phyloP scores from a whole-genome alignment of 2,113 vertebrate species.

The Macaca nemestrina region DNA sequence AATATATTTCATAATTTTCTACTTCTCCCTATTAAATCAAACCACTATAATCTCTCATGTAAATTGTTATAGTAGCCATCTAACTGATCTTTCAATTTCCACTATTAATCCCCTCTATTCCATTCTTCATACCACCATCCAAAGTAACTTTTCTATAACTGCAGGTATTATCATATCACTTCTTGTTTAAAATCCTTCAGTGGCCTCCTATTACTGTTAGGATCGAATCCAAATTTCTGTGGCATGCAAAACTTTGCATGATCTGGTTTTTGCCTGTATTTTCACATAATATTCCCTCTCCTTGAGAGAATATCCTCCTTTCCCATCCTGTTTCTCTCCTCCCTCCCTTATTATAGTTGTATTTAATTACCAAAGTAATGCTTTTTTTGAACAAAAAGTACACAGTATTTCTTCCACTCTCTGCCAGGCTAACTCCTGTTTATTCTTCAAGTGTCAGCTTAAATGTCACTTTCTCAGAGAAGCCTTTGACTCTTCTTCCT shows the following conservation, averaged over 20 bases:
- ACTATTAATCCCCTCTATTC: not conserved
- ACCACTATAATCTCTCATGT: not conserved
- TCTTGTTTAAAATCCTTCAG: not conserved
- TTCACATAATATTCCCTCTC: not conserved
- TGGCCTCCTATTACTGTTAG: not conserved
- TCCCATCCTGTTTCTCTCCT: not conserved
- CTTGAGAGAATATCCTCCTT: not conserved
- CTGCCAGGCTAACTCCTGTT: not conserved
- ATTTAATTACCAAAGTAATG: slow-evolving; percentile 2
- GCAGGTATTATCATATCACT: not conserved
- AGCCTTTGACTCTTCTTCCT: slow-evolving; percentile 1
- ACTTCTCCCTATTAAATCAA: not conserved
- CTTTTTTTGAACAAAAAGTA: slow-evolving; percentile 32
- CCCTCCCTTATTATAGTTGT: not conserved
- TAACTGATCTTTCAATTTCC: not conserved
- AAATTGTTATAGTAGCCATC: not conserved
- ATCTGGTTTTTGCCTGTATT: not conserved
- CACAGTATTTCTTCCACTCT: not conserved
- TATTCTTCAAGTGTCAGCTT: not conserved
- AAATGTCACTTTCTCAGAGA: not conserved
- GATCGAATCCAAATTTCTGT: slow-evolving; percentile 3
- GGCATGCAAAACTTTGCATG: slow-evolving; percentile 5
- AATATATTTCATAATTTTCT: slow-evolving; percentile 18
- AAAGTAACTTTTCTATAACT: slow-evolving; percentile 41
- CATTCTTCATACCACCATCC: not conserved